Evolutionary conservation across 2,888 invertebrate genomes (phyloP).

Genomic region (Drosophila aldrichi): DNA sequence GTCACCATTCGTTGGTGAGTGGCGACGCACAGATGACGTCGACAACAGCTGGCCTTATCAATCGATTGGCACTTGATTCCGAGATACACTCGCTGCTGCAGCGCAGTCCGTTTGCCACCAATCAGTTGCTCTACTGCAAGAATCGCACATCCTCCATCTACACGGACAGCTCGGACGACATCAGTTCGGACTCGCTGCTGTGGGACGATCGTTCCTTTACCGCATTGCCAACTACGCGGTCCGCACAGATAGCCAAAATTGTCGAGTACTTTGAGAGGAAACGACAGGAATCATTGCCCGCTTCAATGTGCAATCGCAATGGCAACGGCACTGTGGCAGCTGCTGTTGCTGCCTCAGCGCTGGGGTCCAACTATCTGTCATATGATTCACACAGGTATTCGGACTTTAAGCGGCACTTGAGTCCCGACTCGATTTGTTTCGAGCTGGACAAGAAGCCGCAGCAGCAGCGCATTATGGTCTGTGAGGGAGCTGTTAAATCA

Average conservation of each 20-base stretch:
- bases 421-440: conserved; percentile 83
- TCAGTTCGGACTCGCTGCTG: conserved; percentile 91
- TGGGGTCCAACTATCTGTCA: conserved; percentile 82
- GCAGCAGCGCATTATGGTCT: conserved; percentile 90
- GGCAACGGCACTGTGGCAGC: conserved; percentile 79
- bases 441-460: conserved; percentile 85
- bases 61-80: conserved; percentile 85
- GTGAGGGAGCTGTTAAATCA: conserved; percentile 94
- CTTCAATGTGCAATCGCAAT: conserved; percentile 64
- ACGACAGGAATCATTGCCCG: conserved; percentile 86
- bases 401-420: conserved; percentile 82
- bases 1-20: conserved; percentile 83
- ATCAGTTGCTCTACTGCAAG: conserved; percentile 87
- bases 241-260: conserved; percentile 92
- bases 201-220: conserved; percentile 89
- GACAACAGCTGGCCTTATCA: conserved; percentile 86
- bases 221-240: conserved; percentile 86
- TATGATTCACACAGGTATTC: conserved; percentile 82
- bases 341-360: conserved; percentile 83
- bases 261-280: conserved; percentile 95
- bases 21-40: conserved; percentile 82
- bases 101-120: conserved; percentile 85
- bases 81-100: conserved; percentile 86
- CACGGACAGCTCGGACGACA: conserved; percentile 94
- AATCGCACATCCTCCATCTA: conserved; percentile 92